Evolutionary conservation across 1,140 invertebrate species (phyloP).

Genomic region (Onthophagus taurus): DNA sequence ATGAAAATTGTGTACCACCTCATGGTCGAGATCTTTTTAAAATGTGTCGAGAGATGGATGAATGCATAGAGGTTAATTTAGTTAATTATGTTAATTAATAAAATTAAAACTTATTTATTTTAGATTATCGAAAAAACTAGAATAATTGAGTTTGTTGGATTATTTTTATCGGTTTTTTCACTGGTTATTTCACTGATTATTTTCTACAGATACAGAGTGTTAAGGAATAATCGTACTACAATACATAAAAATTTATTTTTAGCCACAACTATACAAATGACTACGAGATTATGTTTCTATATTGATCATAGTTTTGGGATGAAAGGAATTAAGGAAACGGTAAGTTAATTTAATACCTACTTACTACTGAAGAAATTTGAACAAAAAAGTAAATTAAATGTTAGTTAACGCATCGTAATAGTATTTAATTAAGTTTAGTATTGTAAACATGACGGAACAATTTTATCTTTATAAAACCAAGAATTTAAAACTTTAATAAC

Average conservation of each 20-base stretch:
- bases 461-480: no score
- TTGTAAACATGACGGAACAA: no score
- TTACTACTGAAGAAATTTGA: conserved; percentile 2
- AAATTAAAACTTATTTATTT: conserved; percentile 47
- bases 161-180: conserved; percentile 63
- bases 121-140: conserved; percentile 66
- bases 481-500: no score
- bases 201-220: conserved; percentile 70
- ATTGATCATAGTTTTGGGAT: conserved; percentile 61
- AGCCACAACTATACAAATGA: conserved; percentile 75
- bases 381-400: background rate
- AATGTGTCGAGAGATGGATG: conserved; percentile 45
- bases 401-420: background rate
- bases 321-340: conserved; percentile 67
- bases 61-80: conserved; percentile 36
- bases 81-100: conserved; percentile 1
- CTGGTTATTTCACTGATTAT: conserved; percentile 67
- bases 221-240: conserved; percentile 75
- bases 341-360: conserved; percentile 38
- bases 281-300: conserved; percentile 76
- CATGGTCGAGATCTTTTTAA: conserved; percentile 56
- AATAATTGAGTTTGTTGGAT: conserved; percentile 71
- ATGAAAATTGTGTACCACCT: conserved; percentile 69
- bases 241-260: conserved; percentile 85
- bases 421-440: background rate